phyloP scores from a whole-genome alignment of 1,140 invertebrate genomes.

The Cardiocondyla obscurior region DNA sequence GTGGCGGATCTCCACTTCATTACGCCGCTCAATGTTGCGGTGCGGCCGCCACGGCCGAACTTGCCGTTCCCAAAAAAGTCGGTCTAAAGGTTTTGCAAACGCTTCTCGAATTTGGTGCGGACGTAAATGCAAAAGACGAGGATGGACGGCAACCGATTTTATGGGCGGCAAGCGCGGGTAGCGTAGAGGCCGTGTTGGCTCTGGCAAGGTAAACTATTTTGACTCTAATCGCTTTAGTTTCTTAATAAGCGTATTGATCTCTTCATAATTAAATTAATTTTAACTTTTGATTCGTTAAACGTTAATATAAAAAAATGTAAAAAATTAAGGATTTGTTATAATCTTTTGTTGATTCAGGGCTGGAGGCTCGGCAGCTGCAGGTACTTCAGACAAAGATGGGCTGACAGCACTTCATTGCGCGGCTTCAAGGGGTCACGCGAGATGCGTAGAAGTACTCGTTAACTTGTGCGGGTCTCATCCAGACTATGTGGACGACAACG shows the following conservation, averaged over 20 bases:
- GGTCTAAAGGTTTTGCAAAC: slow-evolving; percentile 93
- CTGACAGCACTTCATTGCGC: slow-evolving; percentile 97
- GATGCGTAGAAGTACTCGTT: slow-evolving; percentile 95
- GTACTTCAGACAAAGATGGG: slow-evolving; percentile 87
- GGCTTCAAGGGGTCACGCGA: slow-evolving; percentile 96
- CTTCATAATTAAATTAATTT: background rate
- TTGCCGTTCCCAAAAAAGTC: slow-evolving; percentile 83
- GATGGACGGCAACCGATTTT: slow-evolving; percentile 96
- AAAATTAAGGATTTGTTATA: slow-evolving; percentile 16
- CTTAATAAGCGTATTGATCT: background rate
- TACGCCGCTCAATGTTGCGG: slow-evolving; percentile 99
- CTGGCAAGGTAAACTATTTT: slow-evolving; percentile 88
- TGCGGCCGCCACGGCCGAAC: slow-evolving; percentile 88
- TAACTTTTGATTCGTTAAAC: background rate
- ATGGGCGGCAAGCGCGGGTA: slow-evolving; percentile 98
- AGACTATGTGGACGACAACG: slow-evolving; percentile 93
- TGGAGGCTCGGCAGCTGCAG: slow-evolving; percentile 80
- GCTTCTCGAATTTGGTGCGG: slow-evolving; percentile 91
- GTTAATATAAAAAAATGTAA: background rate
- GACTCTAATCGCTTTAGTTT: background rate
- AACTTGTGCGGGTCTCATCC: slow-evolving; percentile 94
- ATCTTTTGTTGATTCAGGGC: slow-evolving; percentile 69
- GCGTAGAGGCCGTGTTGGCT: slow-evolving; percentile 93
- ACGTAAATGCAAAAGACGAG: slow-evolving; percentile 93
- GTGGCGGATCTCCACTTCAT: slow-evolving; percentile 97